Percentiles rank a stretch among this genome's conserved stretches.
Evolutionary conservation across 1,140 invertebrate genomes (phyloP).

Genomic region (Oscheius sp.): DNA sequence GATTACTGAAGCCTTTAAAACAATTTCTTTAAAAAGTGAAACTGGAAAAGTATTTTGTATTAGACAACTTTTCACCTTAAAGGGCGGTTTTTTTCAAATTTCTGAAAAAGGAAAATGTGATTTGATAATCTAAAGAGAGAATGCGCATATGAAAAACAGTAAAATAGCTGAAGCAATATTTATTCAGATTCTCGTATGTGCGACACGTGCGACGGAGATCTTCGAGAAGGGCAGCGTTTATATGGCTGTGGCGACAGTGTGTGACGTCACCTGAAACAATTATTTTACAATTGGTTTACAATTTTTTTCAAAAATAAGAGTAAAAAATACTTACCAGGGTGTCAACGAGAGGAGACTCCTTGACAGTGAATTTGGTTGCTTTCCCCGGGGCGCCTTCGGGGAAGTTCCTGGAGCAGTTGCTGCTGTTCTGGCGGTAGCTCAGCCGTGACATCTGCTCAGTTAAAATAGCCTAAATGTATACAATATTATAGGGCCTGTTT

Average conservation of each 20-base stretch:
- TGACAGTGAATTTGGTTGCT: no score
- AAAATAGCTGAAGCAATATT: no score
- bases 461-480: neutral
- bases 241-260: neutral
- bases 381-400: neutral
- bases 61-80: no score
- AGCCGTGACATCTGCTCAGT: neutral
- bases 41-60: no score
- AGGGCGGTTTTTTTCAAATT: no score
- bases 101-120: no score
- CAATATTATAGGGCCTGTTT: neutral
- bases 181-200: neutral
- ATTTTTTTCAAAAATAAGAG: no score
- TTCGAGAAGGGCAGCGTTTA: neutral
- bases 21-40: no score
- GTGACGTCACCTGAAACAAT: neutral
- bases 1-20: no score
- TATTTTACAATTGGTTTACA: neutral
- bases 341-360: neutral
- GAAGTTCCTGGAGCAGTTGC: neutral
- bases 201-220: neutral
- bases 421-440: neutral
- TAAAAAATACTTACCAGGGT: no score
- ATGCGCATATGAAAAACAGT: no score
- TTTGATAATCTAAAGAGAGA: no score